Percentiles rank a stretch among this genome's conserved stretches.
Conservation (phyloP, 1,140 invertebrate species). For the Macrobrachium nipponense region DNA sequence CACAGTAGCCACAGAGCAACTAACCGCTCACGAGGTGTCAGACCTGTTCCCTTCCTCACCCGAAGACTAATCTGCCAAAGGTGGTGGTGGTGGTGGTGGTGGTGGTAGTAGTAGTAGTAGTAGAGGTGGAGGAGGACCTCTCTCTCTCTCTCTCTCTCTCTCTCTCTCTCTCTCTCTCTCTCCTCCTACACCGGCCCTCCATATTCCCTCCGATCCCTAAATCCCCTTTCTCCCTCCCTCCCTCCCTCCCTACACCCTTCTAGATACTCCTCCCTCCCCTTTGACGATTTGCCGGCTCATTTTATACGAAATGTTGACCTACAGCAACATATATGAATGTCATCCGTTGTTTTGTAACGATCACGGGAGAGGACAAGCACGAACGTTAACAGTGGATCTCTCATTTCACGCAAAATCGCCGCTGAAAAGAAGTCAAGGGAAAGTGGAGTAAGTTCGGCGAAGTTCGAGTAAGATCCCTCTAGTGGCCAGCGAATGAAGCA, state of each 20-base stretch:
- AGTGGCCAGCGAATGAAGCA: constrained; percentile 27
- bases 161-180: no score
- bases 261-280: background rate
- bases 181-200: background rate
- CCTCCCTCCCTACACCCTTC: background rate
- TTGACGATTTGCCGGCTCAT: no score
- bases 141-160: constrained; percentile 8
- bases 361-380: no score
- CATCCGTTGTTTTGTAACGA: no score
- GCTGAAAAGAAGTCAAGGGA: constrained; percentile 1
- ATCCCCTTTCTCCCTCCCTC: background rate
- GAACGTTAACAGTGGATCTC: no score
- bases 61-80: constrained; percentile 4
- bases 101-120: background rate
- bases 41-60: constrained; percentile 30
- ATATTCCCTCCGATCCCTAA: constrained; percentile 3
- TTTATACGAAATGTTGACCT: no score
- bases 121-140: background rate
- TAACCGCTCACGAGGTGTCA: constrained; percentile 28
- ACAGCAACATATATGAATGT: no score
- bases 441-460: background rate
- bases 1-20: constrained; percentile 41
- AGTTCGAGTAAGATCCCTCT: constrained; percentile 24
- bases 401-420: no score
- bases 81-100: background rate